phyloP scores from a whole-genome alignment of 2,888 invertebrate species.

The Agelastica alni region DNA sequence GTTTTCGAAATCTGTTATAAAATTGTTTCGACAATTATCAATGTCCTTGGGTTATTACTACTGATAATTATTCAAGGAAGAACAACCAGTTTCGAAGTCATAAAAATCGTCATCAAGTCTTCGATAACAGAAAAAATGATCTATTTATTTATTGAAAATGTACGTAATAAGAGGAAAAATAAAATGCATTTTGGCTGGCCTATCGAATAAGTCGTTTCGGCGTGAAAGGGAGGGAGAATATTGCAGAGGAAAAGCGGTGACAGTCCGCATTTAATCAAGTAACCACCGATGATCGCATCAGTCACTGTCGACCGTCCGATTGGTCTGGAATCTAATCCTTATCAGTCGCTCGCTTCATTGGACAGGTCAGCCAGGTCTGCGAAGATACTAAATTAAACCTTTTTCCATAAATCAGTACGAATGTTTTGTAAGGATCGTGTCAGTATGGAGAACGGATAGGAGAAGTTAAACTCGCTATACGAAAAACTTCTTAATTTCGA shows the following conservation, averaged over 20 bases:
- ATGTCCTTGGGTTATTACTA: too few relatives aligned
- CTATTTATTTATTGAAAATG: too few relatives aligned
- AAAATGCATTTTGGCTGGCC: background rate
- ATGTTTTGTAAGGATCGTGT: conserved; percentile 27
- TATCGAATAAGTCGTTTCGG: background rate
- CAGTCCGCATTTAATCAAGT: conserved; percentile 54
- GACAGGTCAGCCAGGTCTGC: conserved; percentile 52
- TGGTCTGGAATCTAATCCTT: conserved; percentile 52
- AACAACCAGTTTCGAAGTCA: too few relatives aligned
- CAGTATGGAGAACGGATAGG: conserved; percentile 14
- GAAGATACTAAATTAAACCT: conserved; percentile 49
- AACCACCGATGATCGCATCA: conserved; percentile 54
- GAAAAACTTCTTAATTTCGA: conserved; percentile 13
- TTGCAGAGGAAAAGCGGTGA: conserved; percentile 39
- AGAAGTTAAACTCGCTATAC: conserved; percentile 4
- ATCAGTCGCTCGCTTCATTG: conserved; percentile 54
- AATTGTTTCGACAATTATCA: too few relatives aligned
- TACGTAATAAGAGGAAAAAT: too few relatives aligned
- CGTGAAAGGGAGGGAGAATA: background rate
- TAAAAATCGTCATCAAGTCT: too few relatives aligned
- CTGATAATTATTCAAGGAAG: too few relatives aligned
- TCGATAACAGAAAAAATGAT: too few relatives aligned
- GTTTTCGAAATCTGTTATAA: too few relatives aligned
- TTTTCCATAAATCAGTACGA: conserved; percentile 51
- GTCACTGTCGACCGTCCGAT: conserved; percentile 53